A percentile compares a stretch with the other conserved stretches of the same genome.
Conservation (phyloP, 2,888 invertebrate genomes). For the Dusona sp. region DNA sequence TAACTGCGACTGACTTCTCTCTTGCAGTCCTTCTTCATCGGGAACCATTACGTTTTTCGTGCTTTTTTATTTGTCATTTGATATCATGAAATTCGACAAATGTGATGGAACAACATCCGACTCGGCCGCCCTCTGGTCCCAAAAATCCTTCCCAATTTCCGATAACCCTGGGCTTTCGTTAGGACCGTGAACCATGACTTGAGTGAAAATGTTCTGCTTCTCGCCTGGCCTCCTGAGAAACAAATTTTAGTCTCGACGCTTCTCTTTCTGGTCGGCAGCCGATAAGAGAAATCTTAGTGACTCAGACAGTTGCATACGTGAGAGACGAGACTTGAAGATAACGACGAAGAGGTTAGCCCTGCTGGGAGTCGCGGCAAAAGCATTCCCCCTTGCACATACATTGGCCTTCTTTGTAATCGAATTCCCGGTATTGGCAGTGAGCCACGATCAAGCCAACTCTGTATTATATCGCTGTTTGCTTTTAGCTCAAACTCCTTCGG, state of each 20-base stretch:
- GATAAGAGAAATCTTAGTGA: constrained; percentile 62
- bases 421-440: constrained; percentile 65
- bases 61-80: too few relatives aligned
- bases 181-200: not conserved
- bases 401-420: constrained; percentile 65
- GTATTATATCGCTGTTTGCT: constrained; percentile 35
- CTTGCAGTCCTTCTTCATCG: too few relatives aligned
- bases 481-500: constrained; percentile 30
- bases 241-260: not conserved
- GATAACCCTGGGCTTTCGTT: not conserved
- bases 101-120: too few relatives aligned
- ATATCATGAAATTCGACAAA: too few relatives aligned
- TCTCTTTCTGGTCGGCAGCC: constrained; percentile 18
- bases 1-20: too few relatives aligned
- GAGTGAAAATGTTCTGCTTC: not conserved
- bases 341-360: constrained; percentile 19
- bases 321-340: constrained; percentile 51
- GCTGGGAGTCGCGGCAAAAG: constrained; percentile 21
- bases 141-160: too few relatives aligned
- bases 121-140: too few relatives aligned
- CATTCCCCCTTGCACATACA: constrained; percentile 24
- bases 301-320: constrained; percentile 46
- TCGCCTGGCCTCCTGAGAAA: not conserved
- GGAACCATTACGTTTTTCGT: too few relatives aligned
- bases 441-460: constrained; percentile 57